Base-by-base conservation (phyloP, 2,797 vertebrate species). In the Rousettus madagascariensis region DNA sequence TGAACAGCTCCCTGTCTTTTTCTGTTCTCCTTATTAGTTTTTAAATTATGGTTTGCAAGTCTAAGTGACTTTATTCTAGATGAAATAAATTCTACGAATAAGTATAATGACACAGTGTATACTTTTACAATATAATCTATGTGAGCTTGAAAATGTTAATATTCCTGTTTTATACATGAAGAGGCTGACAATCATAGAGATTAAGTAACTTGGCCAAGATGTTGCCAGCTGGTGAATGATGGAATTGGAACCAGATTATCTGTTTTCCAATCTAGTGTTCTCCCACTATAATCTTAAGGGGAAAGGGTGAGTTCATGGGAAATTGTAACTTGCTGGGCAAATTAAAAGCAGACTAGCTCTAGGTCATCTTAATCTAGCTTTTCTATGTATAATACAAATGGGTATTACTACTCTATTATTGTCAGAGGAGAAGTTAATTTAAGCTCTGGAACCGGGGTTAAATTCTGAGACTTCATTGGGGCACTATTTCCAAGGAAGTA, bases 381-480 rank as follows among this genome's bases (percentile, higher is more conserved):
- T 90, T 77, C 33, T 51, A 20, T 33, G 20, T 63, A 49, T 26
- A 53, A n/a, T 77, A 66, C 65, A 75, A 83, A 90, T 75, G 51
- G 53, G 33, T 65, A 68, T 94, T 92, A 55, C 59, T 66, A 61
- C 16, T 90, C 59, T 33, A 20, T 82, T 83, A 79, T 57, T 95
- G 46, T 49, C 89, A 36, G 43, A 90, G 26, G 59, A 94, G n/a
- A 89, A 86, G 68, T 63, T 8, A 28, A 57, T 61, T 93, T 91
- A 94, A 77, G 43, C 3, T 74, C 66, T 78, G 68, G 36, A 59
- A 61, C 61, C 87, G 53, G 10, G 20, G n/a, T 95, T 95, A 86
- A 13, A 46, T 89, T 97, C 89, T 95, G 46, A 41, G 69, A 92
- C 49, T 92, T 92, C 36, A 33, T 94, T 71, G 36, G 51, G 57